Evolutionary conservation across 2,888 invertebrate genomes (phyloP).

Genomic region (Pocota personata): DNA sequence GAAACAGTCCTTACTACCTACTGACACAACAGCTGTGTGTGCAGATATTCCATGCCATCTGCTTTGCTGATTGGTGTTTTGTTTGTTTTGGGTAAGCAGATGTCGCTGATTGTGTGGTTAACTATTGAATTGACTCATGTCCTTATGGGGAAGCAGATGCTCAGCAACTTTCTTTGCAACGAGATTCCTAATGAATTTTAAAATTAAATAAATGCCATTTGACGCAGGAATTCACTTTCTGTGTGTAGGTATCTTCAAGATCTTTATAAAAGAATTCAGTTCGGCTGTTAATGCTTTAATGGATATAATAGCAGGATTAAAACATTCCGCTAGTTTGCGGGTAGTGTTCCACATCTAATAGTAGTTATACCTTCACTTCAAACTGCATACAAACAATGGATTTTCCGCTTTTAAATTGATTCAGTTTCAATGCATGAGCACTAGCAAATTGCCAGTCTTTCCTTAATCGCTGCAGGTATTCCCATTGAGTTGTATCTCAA

Average conservation of each 20-base stretch:
- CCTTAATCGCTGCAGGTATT: too few relatives aligned
- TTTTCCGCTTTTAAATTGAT: too few relatives aligned
- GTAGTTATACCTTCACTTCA: too few relatives aligned
- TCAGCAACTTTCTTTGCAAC: conserved; percentile 47
- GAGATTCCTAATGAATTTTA: conserved; percentile 1
- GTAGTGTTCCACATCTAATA: too few relatives aligned
- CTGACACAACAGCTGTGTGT: too few relatives aligned
- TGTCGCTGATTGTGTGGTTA: not conserved
- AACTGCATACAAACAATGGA: too few relatives aligned
- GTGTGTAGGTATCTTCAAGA: conserved; percentile 9
- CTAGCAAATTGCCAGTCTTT: too few relatives aligned
- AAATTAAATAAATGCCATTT: not conserved
- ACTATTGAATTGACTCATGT: not conserved
- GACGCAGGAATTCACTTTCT: conserved; percentile 51
- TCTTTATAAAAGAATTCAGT: not conserved
- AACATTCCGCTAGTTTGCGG: not conserved
- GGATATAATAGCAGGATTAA: not conserved
- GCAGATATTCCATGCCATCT: not conserved
- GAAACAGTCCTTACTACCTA: too few relatives aligned
- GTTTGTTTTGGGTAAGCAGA: not conserved
- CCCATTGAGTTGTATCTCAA: too few relatives aligned
- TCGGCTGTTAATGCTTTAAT: not conserved
- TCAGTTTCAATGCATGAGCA: too few relatives aligned
- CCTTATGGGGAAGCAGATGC: conserved; percentile 42
- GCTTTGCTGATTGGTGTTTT: not conserved